Conservation (phyloP, 2,888 invertebrate species). For the Incurvaria masculella region DNA sequence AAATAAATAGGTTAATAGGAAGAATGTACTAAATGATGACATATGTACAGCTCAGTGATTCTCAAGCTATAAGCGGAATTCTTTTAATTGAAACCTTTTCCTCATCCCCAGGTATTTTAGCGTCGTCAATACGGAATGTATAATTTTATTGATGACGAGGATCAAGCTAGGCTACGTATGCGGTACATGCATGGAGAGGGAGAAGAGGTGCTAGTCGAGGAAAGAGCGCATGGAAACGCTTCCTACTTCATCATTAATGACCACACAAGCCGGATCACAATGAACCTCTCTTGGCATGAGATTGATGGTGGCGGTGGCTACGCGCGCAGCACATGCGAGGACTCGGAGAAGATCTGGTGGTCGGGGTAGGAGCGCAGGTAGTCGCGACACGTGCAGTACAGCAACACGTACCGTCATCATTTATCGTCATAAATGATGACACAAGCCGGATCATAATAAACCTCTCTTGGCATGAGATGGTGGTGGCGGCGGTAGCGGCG, state of each 20-base stretch:
- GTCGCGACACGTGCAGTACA: conserved; percentile 41
- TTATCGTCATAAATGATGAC: conserved; percentile 55
- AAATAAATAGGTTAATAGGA: too few species aligned
- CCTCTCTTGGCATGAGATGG: too few species aligned
- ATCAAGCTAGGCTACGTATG: conserved; percentile 43
- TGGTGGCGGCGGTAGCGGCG: too few species aligned
- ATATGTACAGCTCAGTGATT: too few species aligned
- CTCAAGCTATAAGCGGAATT: too few species aligned
- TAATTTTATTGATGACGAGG: too few species aligned
- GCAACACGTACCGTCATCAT: conserved; percentile 48
- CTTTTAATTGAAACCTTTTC: too few species aligned
- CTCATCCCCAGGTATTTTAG: too few species aligned
- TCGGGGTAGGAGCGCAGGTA: conserved; percentile 46
- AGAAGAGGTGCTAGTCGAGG: conserved; percentile 44
- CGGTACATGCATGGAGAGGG: conserved; percentile 43
- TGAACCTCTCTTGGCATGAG: too few species aligned
- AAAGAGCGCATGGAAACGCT: conserved; percentile 43
- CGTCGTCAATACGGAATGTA: too few species aligned
- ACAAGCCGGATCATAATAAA: conserved; percentile 44
- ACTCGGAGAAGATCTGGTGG: conserved; percentile 44
- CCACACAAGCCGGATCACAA: conserved; percentile 48
- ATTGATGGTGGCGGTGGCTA: too few species aligned
- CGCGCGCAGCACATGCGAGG: conserved; percentile 44
- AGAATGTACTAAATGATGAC: too few species aligned
- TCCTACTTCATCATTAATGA: conserved; percentile 52